phyloP scores from a whole-genome alignment of 37 sponge, comb jelly and placozoan species.

The Haliclona indistincta region DNA sequence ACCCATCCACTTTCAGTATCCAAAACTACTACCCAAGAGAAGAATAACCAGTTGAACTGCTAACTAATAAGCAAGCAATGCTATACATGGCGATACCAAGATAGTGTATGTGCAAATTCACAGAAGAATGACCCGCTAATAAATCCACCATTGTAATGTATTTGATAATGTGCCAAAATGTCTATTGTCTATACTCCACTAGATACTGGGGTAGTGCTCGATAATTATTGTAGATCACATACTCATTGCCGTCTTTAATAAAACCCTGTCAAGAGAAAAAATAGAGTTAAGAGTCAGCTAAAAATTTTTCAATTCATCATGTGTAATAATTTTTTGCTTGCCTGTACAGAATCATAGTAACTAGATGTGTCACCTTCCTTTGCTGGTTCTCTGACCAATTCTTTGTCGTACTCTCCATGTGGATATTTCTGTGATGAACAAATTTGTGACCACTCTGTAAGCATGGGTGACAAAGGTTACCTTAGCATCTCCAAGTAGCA shows the following conservation, averaged over 20 bases:
- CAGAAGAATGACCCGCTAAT: too few species aligned
- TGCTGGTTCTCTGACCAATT: constrained; percentile 57
- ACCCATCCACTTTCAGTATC: constrained; percentile 37
- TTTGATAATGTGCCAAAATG: too few species aligned
- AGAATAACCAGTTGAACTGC: too few species aligned
- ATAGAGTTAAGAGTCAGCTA: too few species aligned
- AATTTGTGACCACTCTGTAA: neutral
- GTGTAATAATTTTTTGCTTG: too few species aligned
- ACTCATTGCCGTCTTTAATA: constrained; percentile 59
- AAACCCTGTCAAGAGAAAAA: constrained; percentile 58
- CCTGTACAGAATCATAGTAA: constrained; percentile 77
- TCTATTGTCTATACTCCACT: constrained; percentile 46
- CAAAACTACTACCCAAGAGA: constrained; percentile 51
- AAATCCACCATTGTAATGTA: too few species aligned
- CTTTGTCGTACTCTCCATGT: constrained; percentile 15
- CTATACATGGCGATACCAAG: too few species aligned
- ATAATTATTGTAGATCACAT: constrained; percentile 78
- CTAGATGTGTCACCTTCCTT: constrained; percentile 33
- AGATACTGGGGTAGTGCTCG: constrained; percentile 75
- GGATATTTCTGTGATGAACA: constrained; percentile 35
- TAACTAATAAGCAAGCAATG: too few species aligned
- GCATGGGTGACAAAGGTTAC: constrained; percentile 43
- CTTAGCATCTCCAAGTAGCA: constrained; percentile 78
- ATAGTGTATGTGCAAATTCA: too few species aligned
- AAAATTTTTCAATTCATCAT: too few species aligned